Conservation (phyloP, 2,888 invertebrate species). For the Protodeltote pygarga region DNA sequence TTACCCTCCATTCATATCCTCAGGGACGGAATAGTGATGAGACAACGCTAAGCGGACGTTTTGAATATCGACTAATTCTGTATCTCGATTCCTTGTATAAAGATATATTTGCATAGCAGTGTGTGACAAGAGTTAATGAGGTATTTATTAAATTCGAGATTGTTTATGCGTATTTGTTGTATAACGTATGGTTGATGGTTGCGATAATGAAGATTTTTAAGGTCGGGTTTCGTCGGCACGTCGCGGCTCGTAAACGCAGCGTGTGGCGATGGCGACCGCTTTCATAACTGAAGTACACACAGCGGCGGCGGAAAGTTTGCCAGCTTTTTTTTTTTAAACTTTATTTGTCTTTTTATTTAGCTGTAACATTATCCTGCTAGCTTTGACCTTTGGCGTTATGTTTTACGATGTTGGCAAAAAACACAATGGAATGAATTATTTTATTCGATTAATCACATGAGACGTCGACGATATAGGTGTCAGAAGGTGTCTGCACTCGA, state of each 20-base stretch:
- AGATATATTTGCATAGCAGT: constrained; percentile 34
- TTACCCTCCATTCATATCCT: constrained; percentile 70
- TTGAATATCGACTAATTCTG: constrained; percentile 30
- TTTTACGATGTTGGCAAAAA: constrained; percentile 52
- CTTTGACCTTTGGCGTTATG: constrained; percentile 64
- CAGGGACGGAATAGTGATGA: constrained; percentile 49
- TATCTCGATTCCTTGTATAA: constrained; percentile 27
- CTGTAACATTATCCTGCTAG: constrained; percentile 63
- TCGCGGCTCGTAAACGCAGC: constrained; percentile 68
- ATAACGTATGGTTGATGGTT: constrained; percentile 65
- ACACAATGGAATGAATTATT: constrained; percentile 57
- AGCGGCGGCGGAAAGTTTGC: constrained; percentile 17
- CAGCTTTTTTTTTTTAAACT: constrained; percentile 52
- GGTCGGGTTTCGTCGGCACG: constrained; percentile 71
- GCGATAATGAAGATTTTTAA: constrained; percentile 74
- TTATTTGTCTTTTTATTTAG: constrained; percentile 52
- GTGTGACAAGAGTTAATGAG: constrained; percentile 54
- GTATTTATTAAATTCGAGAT: constrained; percentile 58
- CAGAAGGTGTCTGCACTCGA: constrained; percentile 28
- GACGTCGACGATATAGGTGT: constrained; percentile 39
- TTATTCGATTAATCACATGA: constrained; percentile 51
- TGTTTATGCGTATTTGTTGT: constrained; percentile 61
- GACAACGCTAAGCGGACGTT: constrained; percentile 28
- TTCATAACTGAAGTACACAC: constrained; percentile 20
- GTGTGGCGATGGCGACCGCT: constrained; percentile 49